phyloP scores from a whole-genome alignment of 30 jellyfish, hydroid and myxozoan species.

The Aurelia sp. region DNA sequence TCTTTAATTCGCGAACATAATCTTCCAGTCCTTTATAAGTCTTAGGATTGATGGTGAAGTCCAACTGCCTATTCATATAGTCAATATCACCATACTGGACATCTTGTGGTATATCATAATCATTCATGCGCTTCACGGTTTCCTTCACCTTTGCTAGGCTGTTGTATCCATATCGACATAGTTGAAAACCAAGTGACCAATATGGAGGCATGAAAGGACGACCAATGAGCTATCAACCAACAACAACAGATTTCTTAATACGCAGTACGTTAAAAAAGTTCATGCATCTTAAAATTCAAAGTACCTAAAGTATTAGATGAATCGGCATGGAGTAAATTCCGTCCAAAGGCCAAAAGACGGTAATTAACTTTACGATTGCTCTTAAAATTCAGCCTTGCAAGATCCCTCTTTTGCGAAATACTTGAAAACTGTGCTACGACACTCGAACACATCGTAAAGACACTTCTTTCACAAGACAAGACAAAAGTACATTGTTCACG shows the following conservation, averaged over 20 bases:
- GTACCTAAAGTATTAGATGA: too few species aligned
- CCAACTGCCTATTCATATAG: conserved; percentile 93
- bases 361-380: too few species aligned
- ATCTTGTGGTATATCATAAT: conserved; percentile 91
- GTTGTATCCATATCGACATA: conserved; percentile 98
- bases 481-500: too few species aligned
- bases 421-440: too few species aligned
- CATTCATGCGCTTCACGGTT: conserved; percentile 80
- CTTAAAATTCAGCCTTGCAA: too few species aligned
- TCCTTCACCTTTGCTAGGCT: conserved; percentile 80
- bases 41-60: conserved; percentile 71
- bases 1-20: conserved; percentile 76
- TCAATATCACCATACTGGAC: conserved; percentile 96
- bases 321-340: too few species aligned
- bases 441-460: too few species aligned
- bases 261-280: too few species aligned
- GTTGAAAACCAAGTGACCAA: conserved; percentile 98
- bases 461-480: too few species aligned
- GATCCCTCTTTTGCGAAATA: too few species aligned
- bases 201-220: conserved; percentile 96
- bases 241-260: background rate
- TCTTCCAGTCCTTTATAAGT: conserved; percentile 81
- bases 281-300: too few species aligned
- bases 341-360: too few species aligned
- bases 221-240: conserved; percentile 82